Conservation (phyloP, 2,797 vertebrate genomes). For the Siniperca obscura region DNA sequence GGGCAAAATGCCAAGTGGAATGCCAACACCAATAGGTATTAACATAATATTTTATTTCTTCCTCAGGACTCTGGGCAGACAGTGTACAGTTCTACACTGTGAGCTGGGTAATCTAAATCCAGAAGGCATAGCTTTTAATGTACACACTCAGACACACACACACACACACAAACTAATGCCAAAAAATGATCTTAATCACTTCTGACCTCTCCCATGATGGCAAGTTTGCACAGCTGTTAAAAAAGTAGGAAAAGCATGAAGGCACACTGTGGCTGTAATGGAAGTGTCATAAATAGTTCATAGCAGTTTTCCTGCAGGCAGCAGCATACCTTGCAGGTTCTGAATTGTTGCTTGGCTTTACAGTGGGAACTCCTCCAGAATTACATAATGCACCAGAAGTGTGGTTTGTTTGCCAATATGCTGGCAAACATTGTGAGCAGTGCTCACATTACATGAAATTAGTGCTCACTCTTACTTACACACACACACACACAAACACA, state of each 20-base stretch:
- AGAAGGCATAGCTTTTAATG: slow-evolving; percentile 13
- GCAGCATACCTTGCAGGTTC: slow-evolving; percentile 68
- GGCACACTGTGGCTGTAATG: slow-evolving; percentile 72
- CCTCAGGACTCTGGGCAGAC: neutral
- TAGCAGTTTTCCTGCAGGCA: slow-evolving; percentile 69
- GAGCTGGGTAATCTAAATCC: slow-evolving; percentile 9
- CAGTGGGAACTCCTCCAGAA: slow-evolving; percentile 66
- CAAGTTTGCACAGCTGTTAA: slow-evolving; percentile 64
- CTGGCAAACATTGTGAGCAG: slow-evolving; percentile 46
- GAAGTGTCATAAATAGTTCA: slow-evolving; percentile 82
- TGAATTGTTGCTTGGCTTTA: slow-evolving; percentile 65
- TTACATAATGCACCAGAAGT: slow-evolving; percentile 71
- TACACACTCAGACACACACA: neutral
- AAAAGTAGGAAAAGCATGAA: slow-evolving; percentile 54
- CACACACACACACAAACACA: neutral
- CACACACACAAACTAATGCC: slow-evolving; percentile 1
- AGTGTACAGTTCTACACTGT: neutral
- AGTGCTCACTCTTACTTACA: neutral
- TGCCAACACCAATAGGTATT: neutral
- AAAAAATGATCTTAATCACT: slow-evolving; percentile 61
- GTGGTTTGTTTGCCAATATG: slow-evolving; percentile 62
- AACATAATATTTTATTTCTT: neutral
- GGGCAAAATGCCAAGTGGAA: neutral
- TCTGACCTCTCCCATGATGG: slow-evolving; percentile 51
- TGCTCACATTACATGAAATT: slow-evolving; percentile 32